Base-by-base conservation (phyloP, 2,113 vertebrate genomes). In the Reinhardtius hippoglossoides region DNA sequence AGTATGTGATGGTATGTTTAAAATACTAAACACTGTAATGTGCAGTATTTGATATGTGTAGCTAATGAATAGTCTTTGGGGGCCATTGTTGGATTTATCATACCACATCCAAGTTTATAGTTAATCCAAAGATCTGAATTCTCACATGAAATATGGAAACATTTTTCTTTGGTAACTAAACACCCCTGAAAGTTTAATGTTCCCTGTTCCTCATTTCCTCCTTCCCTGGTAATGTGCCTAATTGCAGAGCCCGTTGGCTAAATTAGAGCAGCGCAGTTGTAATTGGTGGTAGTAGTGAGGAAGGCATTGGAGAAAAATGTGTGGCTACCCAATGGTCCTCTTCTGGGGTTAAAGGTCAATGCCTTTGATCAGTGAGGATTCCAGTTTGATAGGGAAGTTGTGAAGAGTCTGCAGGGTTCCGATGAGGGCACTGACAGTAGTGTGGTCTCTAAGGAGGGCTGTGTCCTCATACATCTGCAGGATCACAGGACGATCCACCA, bases 311-410 rank as follows among this genome's bases (percentile, higher is more conserved):
- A 42, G 37, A 42, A 42, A 42, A 42, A 37, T 37, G 9, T 37
- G 8, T 37, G 35, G 35, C 35, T 37, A 37, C 35, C 35, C 35
- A 37, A 37, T 37, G 14, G n/a, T 26, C 12, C 27, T 23, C 13
- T 10, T 10, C 48, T 14, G 14, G 31, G 61, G 87, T 90, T 96
- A 98, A 78, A 98, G 95, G 46, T 97, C 95, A 35, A 99, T 95
- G 76, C 96, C 96, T 93, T 97, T 99, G 88, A 97, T 93, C n/a
- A 99, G 95, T 0, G 96, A 98, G 12, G 96, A 95, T 85, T 99
- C 97, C 44, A 99, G 91, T 54, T 96, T 89, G 54, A 99, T 94
- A 92, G 93, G 93, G 92, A 98, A 98, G 73, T 97, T 95, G 10
- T 96, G 95, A 55, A 99, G 76, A 0, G 95, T 95, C 88, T 97